Conservation (phyloP, 2,113 vertebrate genomes). For the Albula goreensis region DNA sequence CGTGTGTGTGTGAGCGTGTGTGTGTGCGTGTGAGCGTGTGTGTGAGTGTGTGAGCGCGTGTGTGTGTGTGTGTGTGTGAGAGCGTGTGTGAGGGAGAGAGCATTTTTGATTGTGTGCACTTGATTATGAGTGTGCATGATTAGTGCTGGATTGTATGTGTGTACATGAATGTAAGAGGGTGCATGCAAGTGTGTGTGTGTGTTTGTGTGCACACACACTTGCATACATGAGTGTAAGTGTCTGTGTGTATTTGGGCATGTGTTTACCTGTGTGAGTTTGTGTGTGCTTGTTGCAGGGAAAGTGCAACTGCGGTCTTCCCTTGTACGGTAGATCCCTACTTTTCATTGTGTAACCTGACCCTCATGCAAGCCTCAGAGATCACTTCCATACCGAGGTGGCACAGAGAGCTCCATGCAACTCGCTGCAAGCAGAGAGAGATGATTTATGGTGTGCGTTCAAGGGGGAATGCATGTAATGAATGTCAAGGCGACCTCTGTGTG, state of each 20-base stretch:
- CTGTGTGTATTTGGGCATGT: no score
- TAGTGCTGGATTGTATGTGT: not conserved
- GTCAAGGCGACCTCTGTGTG: conserved; percentile 55
- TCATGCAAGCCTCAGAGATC: conserved; percentile 50
- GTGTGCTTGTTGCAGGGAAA: not conserved
- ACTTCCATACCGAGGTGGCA: conserved; percentile 44
- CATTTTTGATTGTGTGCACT: no score
- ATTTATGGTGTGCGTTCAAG: conserved; percentile 55
- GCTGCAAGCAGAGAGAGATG: conserved; percentile 54
- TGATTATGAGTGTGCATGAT: no score
- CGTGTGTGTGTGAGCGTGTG: not conserved
- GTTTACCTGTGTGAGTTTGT: not conserved
- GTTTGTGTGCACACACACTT: not conserved
- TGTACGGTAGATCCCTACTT: not conserved
- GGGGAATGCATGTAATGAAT: conserved; percentile 58
- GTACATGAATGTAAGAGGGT: conserved; percentile 25
- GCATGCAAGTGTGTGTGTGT: not conserved
- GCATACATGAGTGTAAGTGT: not conserved
- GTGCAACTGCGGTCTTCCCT: conserved; percentile 9
- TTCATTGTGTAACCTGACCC: conserved; percentile 56
- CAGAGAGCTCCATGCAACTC: conserved; percentile 56
- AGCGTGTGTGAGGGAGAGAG: no score
- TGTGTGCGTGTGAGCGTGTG: not conserved
- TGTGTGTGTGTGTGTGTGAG: not conserved
- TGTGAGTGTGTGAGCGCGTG: not conserved